Percentiles rank a stretch among this genome's conserved stretches.
These are phyloP conservation scores for Coenonympha glycerion DNA, from an alignment of 2,888 invertebrate species.

Conservation along the genomic window DNA sequence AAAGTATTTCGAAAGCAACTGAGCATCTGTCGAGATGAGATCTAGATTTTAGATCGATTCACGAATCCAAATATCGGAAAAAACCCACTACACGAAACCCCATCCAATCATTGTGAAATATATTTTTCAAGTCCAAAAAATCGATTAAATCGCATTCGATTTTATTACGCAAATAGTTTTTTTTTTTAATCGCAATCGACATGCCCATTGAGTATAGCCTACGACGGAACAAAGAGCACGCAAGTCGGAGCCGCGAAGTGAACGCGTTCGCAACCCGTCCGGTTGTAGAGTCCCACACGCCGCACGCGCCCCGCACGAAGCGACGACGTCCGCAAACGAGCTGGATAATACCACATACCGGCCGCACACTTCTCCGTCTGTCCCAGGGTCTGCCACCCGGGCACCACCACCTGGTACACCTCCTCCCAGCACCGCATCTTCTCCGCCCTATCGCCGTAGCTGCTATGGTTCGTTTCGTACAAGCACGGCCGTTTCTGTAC, in stretches of 20 bases:
- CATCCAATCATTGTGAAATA: too few relatives aligned
- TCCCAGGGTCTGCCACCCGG: slow-evolving; percentile 58
- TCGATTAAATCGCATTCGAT: too few relatives aligned
- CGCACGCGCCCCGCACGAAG: slow-evolving; percentile 29
- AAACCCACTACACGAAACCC: too few relatives aligned
- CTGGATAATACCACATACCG: slow-evolving; percentile 56
- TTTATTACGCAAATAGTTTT: too few relatives aligned
- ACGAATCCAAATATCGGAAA: too few relatives aligned
- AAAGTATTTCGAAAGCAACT: slow-evolving; percentile 63
- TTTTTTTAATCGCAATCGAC: too few relatives aligned
- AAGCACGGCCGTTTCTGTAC: slow-evolving; percentile 63
- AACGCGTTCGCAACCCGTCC: slow-evolving; percentile 52
- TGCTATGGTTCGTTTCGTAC: slow-evolving; percentile 61
- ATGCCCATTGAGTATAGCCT: too few relatives aligned
- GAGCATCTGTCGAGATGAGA: too few relatives aligned
- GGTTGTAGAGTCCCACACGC: slow-evolving; percentile 32
- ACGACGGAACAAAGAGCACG: slow-evolving; percentile 64
- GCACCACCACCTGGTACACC: slow-evolving; percentile 64
- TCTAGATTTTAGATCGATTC: too few relatives aligned
- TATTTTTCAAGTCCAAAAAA: too few relatives aligned
- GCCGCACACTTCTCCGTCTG: slow-evolving; percentile 60
- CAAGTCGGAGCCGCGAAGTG: slow-evolving; percentile 58
- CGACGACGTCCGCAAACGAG: slow-evolving; percentile 41
- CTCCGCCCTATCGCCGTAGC: slow-evolving; percentile 63
- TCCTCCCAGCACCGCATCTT: slow-evolving; percentile 70